phyloP scores from a whole-genome alignment of 2,888 invertebrate genomes.

The Luffia ferchaultella region DNA sequence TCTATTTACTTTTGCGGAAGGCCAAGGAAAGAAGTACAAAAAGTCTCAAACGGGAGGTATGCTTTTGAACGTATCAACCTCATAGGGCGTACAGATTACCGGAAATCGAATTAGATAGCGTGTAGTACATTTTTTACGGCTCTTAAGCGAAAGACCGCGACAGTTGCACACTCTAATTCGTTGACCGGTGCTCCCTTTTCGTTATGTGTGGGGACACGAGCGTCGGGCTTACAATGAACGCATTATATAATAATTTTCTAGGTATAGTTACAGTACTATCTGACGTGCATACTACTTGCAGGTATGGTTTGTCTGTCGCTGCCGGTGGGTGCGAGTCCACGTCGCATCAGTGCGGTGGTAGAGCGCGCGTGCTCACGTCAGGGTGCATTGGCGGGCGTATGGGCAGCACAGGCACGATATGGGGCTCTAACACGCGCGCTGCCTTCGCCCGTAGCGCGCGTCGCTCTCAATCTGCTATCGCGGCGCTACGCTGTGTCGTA shows the following conservation, averaged over 20 bases:
- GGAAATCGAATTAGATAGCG: no score
- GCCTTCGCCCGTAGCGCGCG: slow-evolving; percentile 59
- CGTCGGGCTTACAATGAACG: no score
- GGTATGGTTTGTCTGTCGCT: slow-evolving; percentile 74
- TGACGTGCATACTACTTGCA: slow-evolving; percentile 32
- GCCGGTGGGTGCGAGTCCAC: slow-evolving; percentile 58
- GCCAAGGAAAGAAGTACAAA: slow-evolving; percentile 50
- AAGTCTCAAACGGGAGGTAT: slow-evolving; percentile 63
- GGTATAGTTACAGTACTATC: no score
- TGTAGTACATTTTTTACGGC: no score
- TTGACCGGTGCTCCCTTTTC: no score
- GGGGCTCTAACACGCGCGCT: slow-evolving; percentile 70
- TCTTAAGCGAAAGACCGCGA: no score
- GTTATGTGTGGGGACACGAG: no score
- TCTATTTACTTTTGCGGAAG: slow-evolving; percentile 56
- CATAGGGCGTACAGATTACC: no score
- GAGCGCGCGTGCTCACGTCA: slow-evolving; percentile 44
- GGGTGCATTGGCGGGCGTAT: slow-evolving; percentile 58
- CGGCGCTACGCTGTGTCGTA: slow-evolving; percentile 72
- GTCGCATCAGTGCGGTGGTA: slow-evolving; percentile 39
- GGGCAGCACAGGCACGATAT: slow-evolving; percentile 51
- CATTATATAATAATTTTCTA: no score
- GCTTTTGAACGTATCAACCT: no score
- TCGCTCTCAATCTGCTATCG: slow-evolving; percentile 70
- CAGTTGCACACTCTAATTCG: no score